Conservation (phyloP, 2,113 vertebrate genomes). For the Dunckerocampus dactyliophorus region DNA sequence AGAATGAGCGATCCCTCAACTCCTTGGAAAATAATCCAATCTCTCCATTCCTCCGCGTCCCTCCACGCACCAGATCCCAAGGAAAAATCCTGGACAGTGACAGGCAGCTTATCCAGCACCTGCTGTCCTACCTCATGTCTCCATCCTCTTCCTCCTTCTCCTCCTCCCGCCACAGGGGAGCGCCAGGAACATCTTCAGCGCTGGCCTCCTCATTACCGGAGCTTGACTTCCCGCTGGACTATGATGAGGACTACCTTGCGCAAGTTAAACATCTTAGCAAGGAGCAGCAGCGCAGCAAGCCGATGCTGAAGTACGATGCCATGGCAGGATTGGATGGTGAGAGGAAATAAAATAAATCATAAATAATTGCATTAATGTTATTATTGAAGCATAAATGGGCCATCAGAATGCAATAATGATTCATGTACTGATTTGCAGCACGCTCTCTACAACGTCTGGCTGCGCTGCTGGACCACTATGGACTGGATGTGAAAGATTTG, state of each 20-base stretch:
- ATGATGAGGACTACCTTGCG: conserved; percentile 65
- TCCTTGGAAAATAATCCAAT: conserved; percentile 55
- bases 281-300: conserved; percentile 52
- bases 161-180: conserved; percentile 55
- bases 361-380: background rate
- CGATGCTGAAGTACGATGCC: conserved; percentile 40
- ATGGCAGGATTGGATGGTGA: conserved; percentile 60
- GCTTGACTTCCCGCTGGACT: conserved; percentile 71
- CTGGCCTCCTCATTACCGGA: conserved; percentile 58
- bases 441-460: conserved; percentile 74
- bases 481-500: conserved; percentile 79
- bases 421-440: conserved; percentile 35
- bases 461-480: conserved; percentile 77
- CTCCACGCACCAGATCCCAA: conserved; percentile 63
- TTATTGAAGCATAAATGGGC: background rate
- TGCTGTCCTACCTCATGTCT: conserved; percentile 76
- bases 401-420: too few species aligned
- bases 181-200: conserved; percentile 32
- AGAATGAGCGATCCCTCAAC: conserved; percentile 73
- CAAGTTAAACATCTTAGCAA: conserved; percentile 50
- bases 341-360: background rate
- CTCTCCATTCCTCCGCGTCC: conserved; percentile 46
- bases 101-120: conserved; percentile 81
- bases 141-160: conserved; percentile 57
- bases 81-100: conserved; percentile 67